Percentiles rank a stretch among this genome's conserved stretches.
Conservation (phyloP, 2,888 invertebrate genomes). For the Blomia tropicalis region DNA sequence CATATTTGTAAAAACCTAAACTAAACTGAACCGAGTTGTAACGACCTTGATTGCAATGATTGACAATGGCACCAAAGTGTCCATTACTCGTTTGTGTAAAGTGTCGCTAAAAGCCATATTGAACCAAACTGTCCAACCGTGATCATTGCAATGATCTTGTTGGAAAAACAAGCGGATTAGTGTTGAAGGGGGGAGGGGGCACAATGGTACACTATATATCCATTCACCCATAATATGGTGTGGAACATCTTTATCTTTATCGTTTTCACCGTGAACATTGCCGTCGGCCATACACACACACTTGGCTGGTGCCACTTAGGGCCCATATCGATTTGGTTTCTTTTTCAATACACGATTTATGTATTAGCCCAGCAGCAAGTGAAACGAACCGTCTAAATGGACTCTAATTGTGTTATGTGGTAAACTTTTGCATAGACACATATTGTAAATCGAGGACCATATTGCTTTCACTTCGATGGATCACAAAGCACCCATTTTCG, state of each 20-base stretch:
- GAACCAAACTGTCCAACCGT: slow-evolving; percentile 5
- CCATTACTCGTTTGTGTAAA: not conserved
- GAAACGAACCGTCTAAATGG: no score
- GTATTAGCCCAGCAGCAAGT: not conserved
- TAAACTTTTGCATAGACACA: not conserved
- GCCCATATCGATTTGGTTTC: not conserved
- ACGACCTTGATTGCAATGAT: no score
- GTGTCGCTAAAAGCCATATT: slow-evolving; percentile 7
- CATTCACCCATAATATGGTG: not conserved
- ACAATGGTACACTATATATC: not conserved
- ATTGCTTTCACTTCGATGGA: not conserved
- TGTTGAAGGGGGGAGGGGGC: not conserved
- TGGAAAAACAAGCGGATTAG: slow-evolving; percentile 13
- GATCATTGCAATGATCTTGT: slow-evolving; percentile 7
- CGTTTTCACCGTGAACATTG: slow-evolving; percentile 3
- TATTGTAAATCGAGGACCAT: not conserved
- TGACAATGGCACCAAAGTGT: not conserved
- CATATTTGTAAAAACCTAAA: no score
- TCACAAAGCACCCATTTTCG: not conserved
- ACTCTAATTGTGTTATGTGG: no score
- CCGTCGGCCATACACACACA: no score
- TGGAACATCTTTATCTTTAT: slow-evolving; percentile 4
- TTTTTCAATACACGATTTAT: not conserved
- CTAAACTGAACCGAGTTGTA: no score
- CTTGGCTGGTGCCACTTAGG: not conserved